Evolutionary conservation across 2,888 invertebrate genomes (phyloP), one percentile per base, ranked within the genome.

Genomic region (Himalopsyche anomala): DNA sequence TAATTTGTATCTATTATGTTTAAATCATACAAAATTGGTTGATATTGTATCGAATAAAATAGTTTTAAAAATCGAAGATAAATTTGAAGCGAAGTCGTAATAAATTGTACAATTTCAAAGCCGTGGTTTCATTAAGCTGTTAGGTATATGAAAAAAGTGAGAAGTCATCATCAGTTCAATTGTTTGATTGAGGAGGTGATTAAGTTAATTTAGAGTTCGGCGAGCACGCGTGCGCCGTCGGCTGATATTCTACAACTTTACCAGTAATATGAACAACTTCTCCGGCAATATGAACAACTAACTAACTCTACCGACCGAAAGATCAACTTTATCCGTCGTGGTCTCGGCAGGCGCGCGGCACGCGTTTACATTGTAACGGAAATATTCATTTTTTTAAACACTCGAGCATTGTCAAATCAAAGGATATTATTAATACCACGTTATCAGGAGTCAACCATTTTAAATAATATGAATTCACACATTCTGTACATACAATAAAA

Each of bases 161-260:
- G 85, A 85, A 86, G 87, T 87, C 87, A 85, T 86, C 87, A 84
- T 86, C 87, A 80, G 87, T 86, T 87, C 87, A 87, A 87, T 87
- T 87, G 87, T 87, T 87, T 87, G 87, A 87, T 87, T 87, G 82
- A 69, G 80, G 83, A 45, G 84, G 84, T 80, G 86, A 86, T 86
- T 84, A 86, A 81, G 69, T 86, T 62, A 85, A 85, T 85, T 84
- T 84, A 74, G 69, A 80, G 69, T 80, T 81, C 56, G 42, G 51
- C 45, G 74, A 28, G 81, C 62, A 81, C 55, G 84, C 55, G 84
- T 84, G 55, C 82, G 15, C 55, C 38, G 55, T 38, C 55, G 54
- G 38, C 40, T 28, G 45, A 69, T 74, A 74, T 36, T 4, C 6
- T 36, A 74, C 74, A 36, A 74, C 74, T 36, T 51, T 45, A 11